phyloP scores from a whole-genome alignment of 2,797 vertebrate genomes.

The Caiman crocodilus region DNA sequence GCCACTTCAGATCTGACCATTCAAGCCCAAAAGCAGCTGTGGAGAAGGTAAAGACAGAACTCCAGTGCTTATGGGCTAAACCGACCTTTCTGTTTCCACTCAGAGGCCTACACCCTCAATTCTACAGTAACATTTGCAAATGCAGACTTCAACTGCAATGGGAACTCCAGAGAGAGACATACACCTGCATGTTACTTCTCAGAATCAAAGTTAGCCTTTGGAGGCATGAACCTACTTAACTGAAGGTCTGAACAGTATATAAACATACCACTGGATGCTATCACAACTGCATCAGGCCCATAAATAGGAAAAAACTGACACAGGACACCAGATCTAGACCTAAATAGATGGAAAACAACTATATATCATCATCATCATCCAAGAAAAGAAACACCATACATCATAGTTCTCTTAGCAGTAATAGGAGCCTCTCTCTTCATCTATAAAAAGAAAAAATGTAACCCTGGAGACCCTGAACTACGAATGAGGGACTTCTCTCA shows the following conservation, averaged over 20 bases:
- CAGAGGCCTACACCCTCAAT: neutral
- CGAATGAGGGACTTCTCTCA: neutral
- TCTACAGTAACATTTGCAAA: neutral
- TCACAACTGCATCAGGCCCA: neutral
- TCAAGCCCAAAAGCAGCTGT: neutral
- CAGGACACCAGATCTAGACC: rapidly evolving
- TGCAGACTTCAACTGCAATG: rapidly evolving
- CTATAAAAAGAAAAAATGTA: neutral
- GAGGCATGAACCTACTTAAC: neutral
- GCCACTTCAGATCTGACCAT: neutral
- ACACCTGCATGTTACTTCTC: neutral
- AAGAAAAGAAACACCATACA: neutral
- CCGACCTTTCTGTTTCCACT: neutral
- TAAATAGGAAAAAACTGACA: neutral
- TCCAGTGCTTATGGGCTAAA: neutral
- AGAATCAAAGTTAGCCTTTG: neutral
- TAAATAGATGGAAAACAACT: neutral
- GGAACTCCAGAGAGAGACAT: neutral
- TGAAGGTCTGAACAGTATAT: neutral
- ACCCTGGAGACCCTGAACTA: neutral
- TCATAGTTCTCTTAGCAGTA: neutral
- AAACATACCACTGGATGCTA: neutral
- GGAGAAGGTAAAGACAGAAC: neutral
- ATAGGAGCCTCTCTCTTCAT: neutral
- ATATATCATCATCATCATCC: too few relatives aligned